A percentile compares a stretch with the other conserved stretches of the same genome.
Conservation (phyloP, 2,888 invertebrate species). For the Apoderus coryli region DNA sequence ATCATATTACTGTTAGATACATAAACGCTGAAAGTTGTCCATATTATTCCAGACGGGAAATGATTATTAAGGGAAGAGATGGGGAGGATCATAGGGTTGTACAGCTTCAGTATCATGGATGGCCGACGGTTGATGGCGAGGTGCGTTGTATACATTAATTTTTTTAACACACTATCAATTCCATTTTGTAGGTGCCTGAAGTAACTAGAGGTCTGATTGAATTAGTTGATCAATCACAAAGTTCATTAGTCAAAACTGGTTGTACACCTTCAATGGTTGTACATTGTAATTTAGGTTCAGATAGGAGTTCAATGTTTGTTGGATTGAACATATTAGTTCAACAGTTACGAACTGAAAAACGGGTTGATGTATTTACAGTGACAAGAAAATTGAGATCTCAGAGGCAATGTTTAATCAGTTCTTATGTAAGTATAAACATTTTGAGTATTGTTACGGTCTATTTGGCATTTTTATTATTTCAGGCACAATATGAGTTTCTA, state of each 20-base stretch:
- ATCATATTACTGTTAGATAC: constrained; percentile 75
- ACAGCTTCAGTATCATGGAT: constrained; percentile 83
- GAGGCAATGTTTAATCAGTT: constrained; percentile 69
- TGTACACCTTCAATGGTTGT: constrained; percentile 60
- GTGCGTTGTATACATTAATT: constrained; percentile 26
- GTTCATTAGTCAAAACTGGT: constrained; percentile 36
- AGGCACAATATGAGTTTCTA: constrained; percentile 88
- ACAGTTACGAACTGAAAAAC: constrained; percentile 68
- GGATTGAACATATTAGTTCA: constrained; percentile 75
- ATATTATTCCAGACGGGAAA: constrained; percentile 67
- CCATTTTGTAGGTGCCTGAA: constrained; percentile 47
- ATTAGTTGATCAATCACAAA: constrained; percentile 62
- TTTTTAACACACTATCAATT: constrained; percentile 5
- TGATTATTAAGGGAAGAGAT: constrained; percentile 40
- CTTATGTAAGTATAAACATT: constrained; percentile 52
- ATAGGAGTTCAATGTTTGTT: constrained; percentile 80
- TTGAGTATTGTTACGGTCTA: too few species aligned
- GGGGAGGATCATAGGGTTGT: constrained; percentile 61
- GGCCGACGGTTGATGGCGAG: constrained; percentile 81
- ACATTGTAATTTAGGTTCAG: constrained; percentile 78
- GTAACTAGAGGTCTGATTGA: constrained; percentile 76
- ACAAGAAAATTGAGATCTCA: constrained; percentile 74
- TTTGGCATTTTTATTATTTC: constrained; percentile 15
- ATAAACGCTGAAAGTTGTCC: constrained; percentile 82
- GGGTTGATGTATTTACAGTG: constrained; percentile 74